These are phyloP conservation scores for Lindbergichthys nudifrons DNA, from an alignment of 2,797 vertebrate species.

Conservation along the genomic window DNA sequence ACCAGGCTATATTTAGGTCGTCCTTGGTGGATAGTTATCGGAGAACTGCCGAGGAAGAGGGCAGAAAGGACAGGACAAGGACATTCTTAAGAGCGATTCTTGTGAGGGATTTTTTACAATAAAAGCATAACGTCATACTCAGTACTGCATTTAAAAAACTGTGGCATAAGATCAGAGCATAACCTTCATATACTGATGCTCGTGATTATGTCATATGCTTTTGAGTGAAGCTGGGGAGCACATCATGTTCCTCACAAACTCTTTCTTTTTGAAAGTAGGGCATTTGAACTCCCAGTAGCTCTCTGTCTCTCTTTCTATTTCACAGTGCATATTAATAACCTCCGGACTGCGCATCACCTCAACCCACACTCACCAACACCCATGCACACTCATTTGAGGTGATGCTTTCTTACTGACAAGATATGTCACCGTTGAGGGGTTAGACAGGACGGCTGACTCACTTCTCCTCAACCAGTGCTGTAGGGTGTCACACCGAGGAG, in stretches of 20 bases:
- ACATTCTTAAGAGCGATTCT: slow-evolving; percentile 2
- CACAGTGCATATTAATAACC: slow-evolving; percentile 64
- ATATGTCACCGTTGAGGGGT: slow-evolving; percentile 44
- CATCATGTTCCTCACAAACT: slow-evolving; percentile 52
- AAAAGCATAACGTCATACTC: background rate
- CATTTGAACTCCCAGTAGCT: slow-evolving; percentile 62
- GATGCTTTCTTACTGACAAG: slow-evolving; percentile 57
- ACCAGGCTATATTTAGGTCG: slow-evolving; percentile 78
- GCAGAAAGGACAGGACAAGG: slow-evolving; percentile 41
- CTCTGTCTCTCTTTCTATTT: slow-evolving; percentile 22
- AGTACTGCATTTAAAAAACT: background rate
- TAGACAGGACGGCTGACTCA: slow-evolving; percentile 59
- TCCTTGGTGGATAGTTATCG: slow-evolving; percentile 66
- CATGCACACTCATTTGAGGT: slow-evolving; percentile 19
- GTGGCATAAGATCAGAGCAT: slow-evolving; percentile 8
- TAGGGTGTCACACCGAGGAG: slow-evolving; percentile 41
- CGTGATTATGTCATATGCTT: slow-evolving; percentile 45
- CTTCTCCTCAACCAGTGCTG: slow-evolving; percentile 35
- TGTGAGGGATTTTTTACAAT: background rate
- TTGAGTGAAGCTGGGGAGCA: slow-evolving; percentile 53
- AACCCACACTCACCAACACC: slow-evolving; percentile 25
- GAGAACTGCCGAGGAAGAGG: slow-evolving; percentile 59
- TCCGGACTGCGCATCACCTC: slow-evolving; percentile 44
- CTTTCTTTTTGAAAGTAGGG: slow-evolving; percentile 64
- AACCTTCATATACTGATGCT: slow-evolving; percentile 10